phyloP scores from a whole-genome alignment of 1,140 invertebrate species.

The Nylanderia fulva region DNA sequence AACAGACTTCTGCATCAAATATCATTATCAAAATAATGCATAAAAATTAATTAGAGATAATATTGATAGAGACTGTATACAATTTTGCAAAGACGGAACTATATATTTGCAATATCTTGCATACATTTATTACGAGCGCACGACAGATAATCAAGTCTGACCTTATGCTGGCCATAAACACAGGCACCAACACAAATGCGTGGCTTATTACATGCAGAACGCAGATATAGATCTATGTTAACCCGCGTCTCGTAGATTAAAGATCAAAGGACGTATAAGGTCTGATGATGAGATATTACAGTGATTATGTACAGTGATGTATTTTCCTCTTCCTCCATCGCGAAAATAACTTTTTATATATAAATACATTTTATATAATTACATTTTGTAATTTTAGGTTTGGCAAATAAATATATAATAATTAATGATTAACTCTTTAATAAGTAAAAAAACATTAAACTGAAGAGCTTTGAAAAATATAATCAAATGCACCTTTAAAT shows the following conservation, averaged over 20 bases:
- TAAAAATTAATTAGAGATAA: background rate
- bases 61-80: background rate
- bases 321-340: background rate
- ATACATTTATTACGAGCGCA: slow-evolving; percentile 27
- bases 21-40: slow-evolving; percentile 7
- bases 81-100: slow-evolving; percentile 9
- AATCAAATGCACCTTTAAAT: background rate
- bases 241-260: slow-evolving; percentile 8
- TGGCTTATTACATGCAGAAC: slow-evolving; percentile 18
- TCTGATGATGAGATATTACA: slow-evolving; percentile 13
- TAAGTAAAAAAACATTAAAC: background rate
- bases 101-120: background rate
- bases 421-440: background rate
- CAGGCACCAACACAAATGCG: slow-evolving; percentile 12
- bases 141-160: slow-evolving; percentile 29
- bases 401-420: background rate
- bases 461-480: background rate
- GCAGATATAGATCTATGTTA: slow-evolving; percentile 30
- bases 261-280: slow-evolving; percentile 27
- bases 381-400: background rate
- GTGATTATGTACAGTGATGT: background rate
- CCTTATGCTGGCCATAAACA: slow-evolving; percentile 13
- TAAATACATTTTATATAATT: background rate
- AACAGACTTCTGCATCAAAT: background rate
- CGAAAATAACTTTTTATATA: background rate